Conservation (phyloP, 1,140 invertebrate species). For the Ericerus pela region DNA sequence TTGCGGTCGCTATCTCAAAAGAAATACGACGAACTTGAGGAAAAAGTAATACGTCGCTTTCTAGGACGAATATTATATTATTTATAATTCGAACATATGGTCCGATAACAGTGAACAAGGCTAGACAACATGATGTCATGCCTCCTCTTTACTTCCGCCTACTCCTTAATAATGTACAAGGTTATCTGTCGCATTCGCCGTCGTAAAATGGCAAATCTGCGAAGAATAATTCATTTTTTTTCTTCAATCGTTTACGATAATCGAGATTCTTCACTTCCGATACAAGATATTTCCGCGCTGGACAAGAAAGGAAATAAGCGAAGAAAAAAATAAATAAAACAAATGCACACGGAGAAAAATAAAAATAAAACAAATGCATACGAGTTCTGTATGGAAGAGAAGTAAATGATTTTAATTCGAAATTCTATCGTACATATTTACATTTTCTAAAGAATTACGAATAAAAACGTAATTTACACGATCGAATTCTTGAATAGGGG, state of each 20-base stretch:
- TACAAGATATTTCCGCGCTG: too few relatives aligned
- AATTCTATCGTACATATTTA: slow-evolving; percentile 3
- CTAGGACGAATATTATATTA: slow-evolving; percentile 12
- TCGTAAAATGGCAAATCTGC: too few relatives aligned
- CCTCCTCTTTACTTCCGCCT: slow-evolving; percentile 9
- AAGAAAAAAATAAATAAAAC: background rate
- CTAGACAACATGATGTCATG: slow-evolving; percentile 8
- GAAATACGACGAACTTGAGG: too few relatives aligned
- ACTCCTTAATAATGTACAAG: too few relatives aligned
- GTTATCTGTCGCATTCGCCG: too few relatives aligned
- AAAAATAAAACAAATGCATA: too few relatives aligned
- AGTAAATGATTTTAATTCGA: slow-evolving; percentile 5
- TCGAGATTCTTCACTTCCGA: too few relatives aligned
- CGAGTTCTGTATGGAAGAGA: too few relatives aligned
- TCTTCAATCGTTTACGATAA: too few relatives aligned
- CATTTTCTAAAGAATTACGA: background rate
- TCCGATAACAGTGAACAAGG: slow-evolving; percentile 1
- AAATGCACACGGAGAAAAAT: too few relatives aligned
- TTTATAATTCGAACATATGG: background rate
- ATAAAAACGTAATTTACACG: slow-evolving; percentile 3
- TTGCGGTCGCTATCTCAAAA: too few relatives aligned
- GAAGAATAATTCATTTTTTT: too few relatives aligned
- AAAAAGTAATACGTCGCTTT: background rate
- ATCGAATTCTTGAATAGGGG: background rate
- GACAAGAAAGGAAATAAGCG: background rate